Conservation (phyloP, 2,113 vertebrate genomes). For the Pardalotus punctatus region DNA sequence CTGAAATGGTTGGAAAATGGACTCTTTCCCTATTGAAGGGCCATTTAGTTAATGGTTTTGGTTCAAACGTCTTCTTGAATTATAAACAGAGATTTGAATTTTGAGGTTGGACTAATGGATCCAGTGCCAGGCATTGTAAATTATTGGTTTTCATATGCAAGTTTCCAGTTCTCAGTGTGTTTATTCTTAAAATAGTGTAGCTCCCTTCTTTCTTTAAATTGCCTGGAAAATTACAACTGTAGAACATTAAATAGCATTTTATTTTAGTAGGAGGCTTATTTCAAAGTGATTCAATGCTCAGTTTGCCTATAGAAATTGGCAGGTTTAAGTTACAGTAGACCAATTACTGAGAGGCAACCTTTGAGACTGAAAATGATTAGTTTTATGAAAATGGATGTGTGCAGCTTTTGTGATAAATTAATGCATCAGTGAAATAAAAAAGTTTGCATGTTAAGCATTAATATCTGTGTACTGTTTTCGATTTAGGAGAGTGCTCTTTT, state of each 20-base stretch:
- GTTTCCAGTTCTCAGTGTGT: background rate
- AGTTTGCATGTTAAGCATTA: background rate
- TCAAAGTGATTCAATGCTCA: background rate
- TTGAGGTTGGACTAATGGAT: background rate
- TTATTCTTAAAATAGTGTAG: background rate
- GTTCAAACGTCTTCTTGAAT: background rate
- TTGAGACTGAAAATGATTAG: background rate
- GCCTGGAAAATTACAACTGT: background rate
- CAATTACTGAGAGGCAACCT: background rate
- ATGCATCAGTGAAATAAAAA: background rate
- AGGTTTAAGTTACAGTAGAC: background rate
- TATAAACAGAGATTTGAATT: background rate
- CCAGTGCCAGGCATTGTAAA: background rate
- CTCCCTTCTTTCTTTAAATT: background rate
- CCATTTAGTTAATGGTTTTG: background rate
- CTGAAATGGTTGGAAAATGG: background rate
- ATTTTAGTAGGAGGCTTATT: background rate
- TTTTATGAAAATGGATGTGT: background rate
- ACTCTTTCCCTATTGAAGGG: background rate
- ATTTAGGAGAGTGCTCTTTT: background rate
- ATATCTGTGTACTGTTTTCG: background rate
- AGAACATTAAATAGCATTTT: background rate
- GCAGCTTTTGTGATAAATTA: background rate
- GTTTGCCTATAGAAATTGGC: background rate
- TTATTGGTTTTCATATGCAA: background rate